phyloP scores from a whole-genome alignment of 2,113 vertebrate species.

The Spheniscus mendiculus region DNA sequence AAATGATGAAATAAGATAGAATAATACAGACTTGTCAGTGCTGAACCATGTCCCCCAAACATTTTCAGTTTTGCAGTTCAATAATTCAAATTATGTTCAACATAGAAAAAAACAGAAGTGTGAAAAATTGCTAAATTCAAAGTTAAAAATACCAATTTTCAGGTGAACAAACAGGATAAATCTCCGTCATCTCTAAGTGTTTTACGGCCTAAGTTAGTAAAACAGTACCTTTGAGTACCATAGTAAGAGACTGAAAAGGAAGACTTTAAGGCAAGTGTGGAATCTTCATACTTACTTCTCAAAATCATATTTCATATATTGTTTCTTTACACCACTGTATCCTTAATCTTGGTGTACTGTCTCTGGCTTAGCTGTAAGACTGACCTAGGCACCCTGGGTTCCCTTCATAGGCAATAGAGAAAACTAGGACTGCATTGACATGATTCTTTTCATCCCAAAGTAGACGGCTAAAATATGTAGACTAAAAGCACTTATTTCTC shows the following conservation, averaged over 20 bases:
- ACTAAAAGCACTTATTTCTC: neutral
- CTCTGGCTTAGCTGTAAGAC: neutral
- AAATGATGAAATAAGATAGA: neutral
- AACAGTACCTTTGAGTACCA: neutral
- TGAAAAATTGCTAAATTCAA: neutral
- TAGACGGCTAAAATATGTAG: neutral
- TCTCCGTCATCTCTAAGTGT: neutral
- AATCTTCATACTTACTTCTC: neutral
- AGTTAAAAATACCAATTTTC: neutral
- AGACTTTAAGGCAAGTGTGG: neutral
- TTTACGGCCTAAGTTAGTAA: neutral
- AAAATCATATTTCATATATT: neutral
- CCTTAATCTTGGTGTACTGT: neutral
- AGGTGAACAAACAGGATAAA: neutral
- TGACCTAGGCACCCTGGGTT: neutral
- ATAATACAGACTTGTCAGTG: neutral
- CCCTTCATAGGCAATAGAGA: rapidly evolving
- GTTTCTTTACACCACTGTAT: neutral
- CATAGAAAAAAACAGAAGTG: neutral
- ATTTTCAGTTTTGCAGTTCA: neutral
- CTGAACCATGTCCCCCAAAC: neutral
- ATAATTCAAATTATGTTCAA: neutral
- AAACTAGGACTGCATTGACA: neutral
- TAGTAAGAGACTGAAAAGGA: neutral
- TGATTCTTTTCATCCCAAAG: neutral